Conservation (phyloP, 2,888 invertebrate genomes). For the Agrilus cyanescens region DNA sequence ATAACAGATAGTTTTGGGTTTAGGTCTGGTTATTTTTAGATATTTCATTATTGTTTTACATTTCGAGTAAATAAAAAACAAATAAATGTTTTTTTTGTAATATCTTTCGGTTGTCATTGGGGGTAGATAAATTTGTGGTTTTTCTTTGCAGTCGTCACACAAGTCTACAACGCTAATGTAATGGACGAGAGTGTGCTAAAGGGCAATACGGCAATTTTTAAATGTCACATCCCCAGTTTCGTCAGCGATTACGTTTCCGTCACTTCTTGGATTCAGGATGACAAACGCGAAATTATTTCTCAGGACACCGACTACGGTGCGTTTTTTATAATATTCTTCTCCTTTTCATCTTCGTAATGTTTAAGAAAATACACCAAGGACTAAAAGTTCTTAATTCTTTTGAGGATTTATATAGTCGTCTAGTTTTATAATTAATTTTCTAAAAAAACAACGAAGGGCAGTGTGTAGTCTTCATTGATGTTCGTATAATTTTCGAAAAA, state of each 20-base stretch:
- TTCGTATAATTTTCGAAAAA: too few relatives aligned
- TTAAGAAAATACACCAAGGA: not conserved
- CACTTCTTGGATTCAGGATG: slow-evolving; percentile 76
- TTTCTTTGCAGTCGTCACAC: slow-evolving; percentile 71
- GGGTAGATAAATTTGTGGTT: not conserved
- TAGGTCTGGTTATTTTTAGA: too few relatives aligned
- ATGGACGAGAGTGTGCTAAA: slow-evolving; percentile 87
- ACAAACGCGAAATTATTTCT: slow-evolving; percentile 49
- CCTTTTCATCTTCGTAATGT: not conserved
- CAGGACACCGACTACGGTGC: slow-evolving; percentile 27
- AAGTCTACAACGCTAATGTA: slow-evolving; percentile 80
- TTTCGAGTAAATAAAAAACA: too few relatives aligned
- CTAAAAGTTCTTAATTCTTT: too few relatives aligned
- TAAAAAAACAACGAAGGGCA: too few relatives aligned
- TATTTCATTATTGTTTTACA: too few relatives aligned
- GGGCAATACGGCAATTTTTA: slow-evolving; percentile 82
- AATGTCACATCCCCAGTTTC: slow-evolving; percentile 90
- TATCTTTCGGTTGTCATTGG: slow-evolving; percentile 1
- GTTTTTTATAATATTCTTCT: slow-evolving; percentile 17
- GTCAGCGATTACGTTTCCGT: slow-evolving; percentile 82
- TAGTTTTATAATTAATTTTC: too few relatives aligned
- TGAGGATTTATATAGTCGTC: too few relatives aligned
- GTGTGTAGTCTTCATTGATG: too few relatives aligned
- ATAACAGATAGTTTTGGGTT: too few relatives aligned
- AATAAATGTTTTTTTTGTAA: slow-evolving; percentile 1